Percentiles rank a stretch among this genome's conserved stretches.
Evolutionary conservation across 2,113 vertebrate genomes (phyloP).

Genomic region (Pangasianodon hypophthalmus): DNA sequence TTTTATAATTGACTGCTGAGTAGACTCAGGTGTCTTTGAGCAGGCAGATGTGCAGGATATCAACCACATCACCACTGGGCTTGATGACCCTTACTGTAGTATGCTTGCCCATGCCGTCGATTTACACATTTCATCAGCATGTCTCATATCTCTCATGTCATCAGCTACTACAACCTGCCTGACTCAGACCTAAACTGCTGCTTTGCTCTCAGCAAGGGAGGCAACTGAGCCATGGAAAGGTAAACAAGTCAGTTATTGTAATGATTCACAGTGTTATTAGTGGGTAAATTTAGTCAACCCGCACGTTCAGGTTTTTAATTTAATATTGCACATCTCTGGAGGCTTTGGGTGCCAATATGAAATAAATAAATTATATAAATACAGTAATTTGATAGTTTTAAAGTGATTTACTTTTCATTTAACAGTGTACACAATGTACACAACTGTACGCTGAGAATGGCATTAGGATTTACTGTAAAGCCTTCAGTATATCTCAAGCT

Average conservation of each 20-base stretch:
- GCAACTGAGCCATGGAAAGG: not conserved
- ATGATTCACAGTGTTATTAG: not conserved
- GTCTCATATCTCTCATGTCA: not conserved
- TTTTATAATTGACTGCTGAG: not conserved
- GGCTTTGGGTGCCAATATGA: not conserved
- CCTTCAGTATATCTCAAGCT: not conserved
- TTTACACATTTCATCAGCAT: not conserved
- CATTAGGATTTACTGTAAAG: not conserved
- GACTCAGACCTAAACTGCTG: conserved; percentile 2
- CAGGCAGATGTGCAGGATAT: not conserved
- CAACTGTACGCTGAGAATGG: not conserved
- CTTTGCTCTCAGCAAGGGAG: not conserved
- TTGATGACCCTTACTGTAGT: not conserved
- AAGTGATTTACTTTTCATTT: not conserved
- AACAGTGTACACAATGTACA: not conserved
- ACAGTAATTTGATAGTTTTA: not conserved
- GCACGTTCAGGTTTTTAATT: not conserved
- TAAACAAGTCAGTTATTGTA: not conserved
- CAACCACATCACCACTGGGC: not conserved
- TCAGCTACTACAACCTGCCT: not conserved
- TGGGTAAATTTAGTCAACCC: not conserved
- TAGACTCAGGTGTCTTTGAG: not conserved
- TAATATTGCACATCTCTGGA: not conserved
- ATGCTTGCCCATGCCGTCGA: not conserved
- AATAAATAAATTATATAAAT: not conserved